These are phyloP conservation scores for Diadegma fenestrale DNA, from an alignment of 2,888 invertebrate species.

Conservation along the genomic window DNA sequence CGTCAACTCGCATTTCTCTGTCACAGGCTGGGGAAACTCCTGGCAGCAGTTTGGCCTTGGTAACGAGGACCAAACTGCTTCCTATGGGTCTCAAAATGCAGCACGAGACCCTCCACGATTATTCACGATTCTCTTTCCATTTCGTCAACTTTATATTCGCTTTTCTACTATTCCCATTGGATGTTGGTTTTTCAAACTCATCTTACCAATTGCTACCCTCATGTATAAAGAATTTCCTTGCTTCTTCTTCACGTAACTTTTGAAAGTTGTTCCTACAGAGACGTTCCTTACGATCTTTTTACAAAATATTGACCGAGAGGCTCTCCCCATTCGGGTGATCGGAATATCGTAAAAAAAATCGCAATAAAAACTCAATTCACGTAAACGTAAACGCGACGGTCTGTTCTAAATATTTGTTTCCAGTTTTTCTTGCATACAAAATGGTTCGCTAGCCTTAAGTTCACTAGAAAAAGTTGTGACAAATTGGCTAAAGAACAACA, in stretches of 20 bases:
- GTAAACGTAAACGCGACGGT: no score
- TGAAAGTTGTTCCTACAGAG: background rate
- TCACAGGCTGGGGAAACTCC: constrained; percentile 32
- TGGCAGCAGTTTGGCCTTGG: constrained; percentile 36
- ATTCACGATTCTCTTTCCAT: constrained; percentile 62
- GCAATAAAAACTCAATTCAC: no score
- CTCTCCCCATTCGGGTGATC: background rate
- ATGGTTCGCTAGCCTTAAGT: no score
- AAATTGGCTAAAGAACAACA: no score
- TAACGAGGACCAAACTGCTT: constrained; percentile 36
- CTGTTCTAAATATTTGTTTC: no score
- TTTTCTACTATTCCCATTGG: constrained; percentile 44
- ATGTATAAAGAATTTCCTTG: background rate
- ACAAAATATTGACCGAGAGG: background rate
- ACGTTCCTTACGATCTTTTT: background rate
- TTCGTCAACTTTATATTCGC: constrained; percentile 57
- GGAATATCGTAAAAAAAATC: background rate
- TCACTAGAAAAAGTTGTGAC: no score
- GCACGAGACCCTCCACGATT: constrained; percentile 28
- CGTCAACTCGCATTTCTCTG: constrained; percentile 37
- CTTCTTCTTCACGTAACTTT: background rate
- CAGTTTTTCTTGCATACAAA: no score
- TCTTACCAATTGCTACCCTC: background rate
- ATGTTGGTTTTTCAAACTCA: constrained; percentile 44
- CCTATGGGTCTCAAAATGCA: constrained; percentile 41